Percentiles rank a stretch among this genome's conserved stretches.
Conservation (phyloP, 1,140 invertebrate genomes). For the Drosophila asahinai region DNA sequence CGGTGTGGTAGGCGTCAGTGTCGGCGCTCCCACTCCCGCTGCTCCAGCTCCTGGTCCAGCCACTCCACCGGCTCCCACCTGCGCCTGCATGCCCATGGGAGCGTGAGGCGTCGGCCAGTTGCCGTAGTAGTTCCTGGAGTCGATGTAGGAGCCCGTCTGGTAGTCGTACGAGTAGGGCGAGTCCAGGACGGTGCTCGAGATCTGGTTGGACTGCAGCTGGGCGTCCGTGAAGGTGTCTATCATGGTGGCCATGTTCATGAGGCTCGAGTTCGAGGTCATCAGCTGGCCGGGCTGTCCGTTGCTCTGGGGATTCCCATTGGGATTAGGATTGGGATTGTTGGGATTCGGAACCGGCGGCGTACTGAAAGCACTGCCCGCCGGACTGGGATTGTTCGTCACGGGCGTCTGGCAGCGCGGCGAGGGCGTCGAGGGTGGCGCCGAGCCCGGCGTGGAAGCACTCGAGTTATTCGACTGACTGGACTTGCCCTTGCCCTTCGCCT, state of each 20-base stretch:
- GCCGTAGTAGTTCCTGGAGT: constrained; percentile 84
- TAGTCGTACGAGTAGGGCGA: constrained; percentile 90
- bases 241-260: constrained; percentile 90
- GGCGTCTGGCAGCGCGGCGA: constrained; percentile 85
- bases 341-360: constrained; percentile 78
- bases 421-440: constrained; percentile 84
- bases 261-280: constrained; percentile 86
- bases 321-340: constrained; percentile 20
- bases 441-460: constrained; percentile 81
- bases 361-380: constrained; percentile 82
- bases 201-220: constrained; percentile 92
- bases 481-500: constrained; percentile 72
- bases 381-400: constrained; percentile 81
- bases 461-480: constrained; percentile 71
- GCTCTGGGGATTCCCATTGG: constrained; percentile 56
- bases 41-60: constrained; percentile 12
- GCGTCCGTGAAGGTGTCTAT: constrained; percentile 91
- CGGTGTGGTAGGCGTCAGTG: constrained; percentile 63
- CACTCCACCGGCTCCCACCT: constrained; percentile 17
- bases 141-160: constrained; percentile 86
- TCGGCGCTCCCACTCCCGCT: constrained; percentile 28
- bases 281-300: constrained; percentile 73
- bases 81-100: constrained; percentile 62
- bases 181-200: constrained; percentile 92
- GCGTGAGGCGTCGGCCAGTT: constrained; percentile 79